A percentile compares a stretch with the other conserved stretches of the same genome.
These are phyloP conservation scores for Xyrauchen texanus DNA, from an alignment of 2,113 vertebrate genomes.

Conservation along the genomic window DNA sequence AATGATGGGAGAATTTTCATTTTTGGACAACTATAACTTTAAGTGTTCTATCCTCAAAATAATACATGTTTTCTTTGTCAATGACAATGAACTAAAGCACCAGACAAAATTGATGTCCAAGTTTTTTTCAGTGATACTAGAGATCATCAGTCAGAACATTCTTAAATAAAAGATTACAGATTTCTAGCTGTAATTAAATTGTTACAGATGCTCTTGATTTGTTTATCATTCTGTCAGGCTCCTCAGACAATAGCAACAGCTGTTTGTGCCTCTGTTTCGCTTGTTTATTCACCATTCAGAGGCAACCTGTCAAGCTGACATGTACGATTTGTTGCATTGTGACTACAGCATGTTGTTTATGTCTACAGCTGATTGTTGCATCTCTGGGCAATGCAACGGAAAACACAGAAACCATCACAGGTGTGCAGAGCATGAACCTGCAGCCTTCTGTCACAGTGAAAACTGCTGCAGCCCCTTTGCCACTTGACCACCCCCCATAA, in stretches of 20 bases:
- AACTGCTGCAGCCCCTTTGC: conserved; percentile 3
- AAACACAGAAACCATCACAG: conserved; percentile 63
- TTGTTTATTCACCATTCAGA: conserved; percentile 64
- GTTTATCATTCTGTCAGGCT: conserved; percentile 66
- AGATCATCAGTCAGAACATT: no score
- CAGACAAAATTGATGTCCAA: no score
- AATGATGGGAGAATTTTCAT: no score
- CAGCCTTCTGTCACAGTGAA: conserved; percentile 46
- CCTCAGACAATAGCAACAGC: conserved; percentile 67
- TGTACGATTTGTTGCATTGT: conserved; percentile 54
- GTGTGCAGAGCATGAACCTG: conserved; percentile 66
- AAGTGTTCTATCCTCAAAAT: no score
- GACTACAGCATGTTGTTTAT: conserved; percentile 38
- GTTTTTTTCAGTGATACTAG: no score
- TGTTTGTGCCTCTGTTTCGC: conserved; percentile 54
- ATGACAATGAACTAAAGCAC: no score
- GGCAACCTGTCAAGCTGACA: conserved; percentile 54
- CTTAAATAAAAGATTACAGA: no score
- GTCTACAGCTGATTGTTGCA: conserved; percentile 49
- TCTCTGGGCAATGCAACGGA: conserved; percentile 47
- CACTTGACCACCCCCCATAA: neutral
- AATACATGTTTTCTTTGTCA: no score
- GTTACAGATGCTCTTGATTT: conserved; percentile 28
- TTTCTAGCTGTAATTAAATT: conserved; percentile 22
- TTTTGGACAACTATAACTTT: no score